Evolutionary conservation across 2,113 vertebrate species (phyloP), one percentile per base, ranked within the genome.

Genomic region (Aramus guarauna): DNA sequence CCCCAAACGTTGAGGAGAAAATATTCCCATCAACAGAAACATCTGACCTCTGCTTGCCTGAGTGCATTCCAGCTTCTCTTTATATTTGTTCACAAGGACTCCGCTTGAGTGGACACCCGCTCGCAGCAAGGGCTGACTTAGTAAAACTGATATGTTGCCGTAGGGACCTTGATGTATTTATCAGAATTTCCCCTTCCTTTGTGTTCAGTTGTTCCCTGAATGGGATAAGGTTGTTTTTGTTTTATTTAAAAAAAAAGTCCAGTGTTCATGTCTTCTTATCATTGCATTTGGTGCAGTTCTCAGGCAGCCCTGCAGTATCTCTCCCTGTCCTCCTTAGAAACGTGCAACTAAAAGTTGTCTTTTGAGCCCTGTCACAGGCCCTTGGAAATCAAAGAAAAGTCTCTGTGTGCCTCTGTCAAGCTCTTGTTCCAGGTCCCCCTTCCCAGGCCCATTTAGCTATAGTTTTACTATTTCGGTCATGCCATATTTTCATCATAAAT

Each of bases 331-430:
- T 19, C 52, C 48, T 71, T 50, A 45, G 39, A 79, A 67, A 77
- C 0, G 1, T 36, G 13, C 5, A 53, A 3, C 15, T 41, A n/a
- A 15, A 79, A 47, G 5, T 5, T 66, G 24, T 29, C 29, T 66
- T 62, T 76, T 27, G n/a, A 83, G 37, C 29, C 16, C 1, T 3
- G 6, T 16, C 1, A 0, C 67, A 73, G 30, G 11, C 74, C 21
- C 34, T 60, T n/a, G 36, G 39, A 79, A 87, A 11, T 32, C 62
- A 81, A 63, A 63, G 9, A 29, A 32, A 67, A 78, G 29, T 41
- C 59, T 66, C 16, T 0, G 0, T 13, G 43, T 64, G 24, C 2
- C 24, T 60, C 19, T 52, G 17, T 11, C 0, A 1, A 72, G 27
- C 30, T 64, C 50, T 72, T 45, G 14, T 68, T 85, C 34, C 53